Evolutionary conservation across 1,140 invertebrate species (phyloP), one percentile per base, ranked within the genome.

Genomic region (Oscheius sp.): DNA sequence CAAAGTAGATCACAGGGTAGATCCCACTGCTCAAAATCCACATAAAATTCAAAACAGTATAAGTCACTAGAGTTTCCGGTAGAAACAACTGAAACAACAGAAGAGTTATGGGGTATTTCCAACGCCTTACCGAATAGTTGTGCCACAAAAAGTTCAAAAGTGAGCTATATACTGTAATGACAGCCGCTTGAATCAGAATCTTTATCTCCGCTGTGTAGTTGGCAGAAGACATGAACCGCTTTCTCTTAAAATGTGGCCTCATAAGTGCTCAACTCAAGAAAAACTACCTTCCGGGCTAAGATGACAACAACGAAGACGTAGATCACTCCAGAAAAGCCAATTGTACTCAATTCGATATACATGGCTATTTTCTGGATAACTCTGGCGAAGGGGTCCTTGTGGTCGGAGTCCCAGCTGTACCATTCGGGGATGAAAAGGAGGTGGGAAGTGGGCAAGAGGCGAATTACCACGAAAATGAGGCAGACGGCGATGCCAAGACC

Each of bases 391-490:
- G 55, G 35, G 28, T 62, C 42, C 1, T 58, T 36, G 1, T 65
- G 31, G 42, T 80, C 79, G 29, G 79, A 80, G 35, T 63, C 64
- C 79, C 79, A 80, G 26, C 77, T 79, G 45, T 74, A 80, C n/a
- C n/a, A n/a, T n/a, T n/a, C n/a, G n/a, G n/a, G n/a, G n/a, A n/a
- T n/a, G n/a, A n/a, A n/a, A n/a, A n/a, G 31, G 36, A 63, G 31
- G 7, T 26, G 31, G 61, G 61, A 26, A 7, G 31, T 7, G 18
- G 61, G 61, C 7, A 18, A 26, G 15, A 32, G 28, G n/a, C 31
- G 23, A 26, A 42, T 18, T 66, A 66, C 28, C 10, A 4, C 7
- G 28, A 66, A 45, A 3, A 42, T n/a, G 46, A 26, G 18, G 15
- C 35, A 28, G 28, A 66, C 13, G 15, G 45, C 15, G 0, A 45